phyloP scores from a whole-genome alignment of 1,140 invertebrate species.

The Trachymyrmex septentrionalis region DNA sequence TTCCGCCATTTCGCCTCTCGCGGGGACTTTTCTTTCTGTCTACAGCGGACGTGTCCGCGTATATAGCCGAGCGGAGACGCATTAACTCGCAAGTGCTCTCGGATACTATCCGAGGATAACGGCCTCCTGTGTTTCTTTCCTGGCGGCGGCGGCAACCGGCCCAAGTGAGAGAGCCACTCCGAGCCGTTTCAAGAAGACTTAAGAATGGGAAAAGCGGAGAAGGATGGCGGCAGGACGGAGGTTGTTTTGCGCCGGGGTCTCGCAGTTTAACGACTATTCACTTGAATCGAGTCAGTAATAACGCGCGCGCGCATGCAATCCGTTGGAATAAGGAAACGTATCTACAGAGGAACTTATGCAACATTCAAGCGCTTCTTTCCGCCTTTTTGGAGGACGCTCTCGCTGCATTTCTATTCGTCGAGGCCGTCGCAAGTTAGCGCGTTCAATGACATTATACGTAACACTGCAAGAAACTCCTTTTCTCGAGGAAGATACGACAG shows the following conservation, averaged over 20 bases:
- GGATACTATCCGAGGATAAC: constrained; percentile 59
- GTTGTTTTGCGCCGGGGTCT: constrained; percentile 50
- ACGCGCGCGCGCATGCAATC: constrained; percentile 26
- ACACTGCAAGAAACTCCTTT: background rate
- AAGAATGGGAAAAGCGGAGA: constrained; percentile 5
- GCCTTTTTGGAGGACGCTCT: background rate
- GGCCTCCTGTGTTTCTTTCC: constrained; percentile 57
- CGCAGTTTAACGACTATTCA: constrained; percentile 65
- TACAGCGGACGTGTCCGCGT: constrained; percentile 48
- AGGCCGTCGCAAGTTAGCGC: background rate
- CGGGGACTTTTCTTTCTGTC: constrained; percentile 47
- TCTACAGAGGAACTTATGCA: constrained; percentile 39
- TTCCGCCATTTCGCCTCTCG: constrained; percentile 39
- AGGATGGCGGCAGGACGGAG: constrained; percentile 31
- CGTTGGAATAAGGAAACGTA: constrained; percentile 47
- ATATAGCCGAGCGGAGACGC: constrained; percentile 60
- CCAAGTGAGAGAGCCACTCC: constrained; percentile 9
- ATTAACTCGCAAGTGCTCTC: constrained; percentile 66
- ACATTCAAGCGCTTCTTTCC: constrained; percentile 54
- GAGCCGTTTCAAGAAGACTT: constrained; percentile 42
- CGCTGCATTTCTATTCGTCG: constrained; percentile 39
- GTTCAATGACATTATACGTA: constrained; percentile 10
- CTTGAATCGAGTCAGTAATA: constrained; percentile 57
- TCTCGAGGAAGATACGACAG: background rate
- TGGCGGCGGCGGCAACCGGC: constrained; percentile 29